Base-by-base conservation (phyloP, 35 echinoderm and acorn worm species). In the Acanthaster planci region DNA sequence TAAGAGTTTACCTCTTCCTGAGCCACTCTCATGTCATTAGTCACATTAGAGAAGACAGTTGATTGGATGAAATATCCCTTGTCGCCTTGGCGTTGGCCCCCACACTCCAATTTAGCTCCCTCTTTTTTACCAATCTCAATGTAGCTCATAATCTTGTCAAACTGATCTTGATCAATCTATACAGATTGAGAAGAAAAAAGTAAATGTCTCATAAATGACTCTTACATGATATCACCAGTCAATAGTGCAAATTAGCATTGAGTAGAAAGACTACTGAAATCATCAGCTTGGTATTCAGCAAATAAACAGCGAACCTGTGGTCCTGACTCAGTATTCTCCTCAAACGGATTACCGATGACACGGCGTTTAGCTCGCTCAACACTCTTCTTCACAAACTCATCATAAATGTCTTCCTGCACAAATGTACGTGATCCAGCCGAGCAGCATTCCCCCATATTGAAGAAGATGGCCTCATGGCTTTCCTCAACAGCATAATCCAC, bases 381-480 rank as follows among this genome's bases (percentile, higher is more conserved):
- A 12, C 87, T 90, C 30, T 80, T 77, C 67, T 93, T 87, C 1
- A 97, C 95, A 88, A 97, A 97, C 77, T 97, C 95, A 60, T 97
- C 91, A 52, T 97, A 97, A 58, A 97, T 85, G 7, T 44, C 78
- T 67, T 97, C 95, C 81, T 97, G 87, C 31, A 97, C 95, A 40
- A 93, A 97, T 32, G 95, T 97, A 29, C 95, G 80, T 3, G 91
- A 90, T 2, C 95, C 95, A 15, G 95, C 95, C 0, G 80, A 88
- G 78, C 95, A 97, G 76, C 88, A 83, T 52, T 97, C 90, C 23
- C 95, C 95, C 82, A 93, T 93, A 76, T 97, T 97, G 76, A 89
- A 93, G 85, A 97, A 93, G 6, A 97, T 68, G 0, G 95, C 95
- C 21, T 85, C 57, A 19, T 93, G 95, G 27, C 84, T 82, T 54